phyloP scores from a whole-genome alignment of 1,140 invertebrate genomes.

The Micrasema longulum region DNA sequence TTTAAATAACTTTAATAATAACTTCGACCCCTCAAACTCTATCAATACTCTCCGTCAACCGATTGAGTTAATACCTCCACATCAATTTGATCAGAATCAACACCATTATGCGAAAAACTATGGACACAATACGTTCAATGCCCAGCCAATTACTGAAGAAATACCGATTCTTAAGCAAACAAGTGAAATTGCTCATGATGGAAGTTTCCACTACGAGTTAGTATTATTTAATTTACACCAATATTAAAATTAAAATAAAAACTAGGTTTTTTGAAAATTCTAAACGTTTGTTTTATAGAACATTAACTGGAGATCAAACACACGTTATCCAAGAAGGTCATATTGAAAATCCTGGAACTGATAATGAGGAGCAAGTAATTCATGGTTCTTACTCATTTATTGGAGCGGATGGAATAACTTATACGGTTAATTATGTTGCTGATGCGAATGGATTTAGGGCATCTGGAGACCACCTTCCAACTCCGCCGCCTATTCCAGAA shows the following conservation, averaged over 20 bases:
- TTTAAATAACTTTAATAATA: neutral
- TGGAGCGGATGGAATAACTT: constrained; percentile 71
- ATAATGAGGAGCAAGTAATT: constrained; percentile 69
- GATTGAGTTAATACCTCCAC: constrained; percentile 3
- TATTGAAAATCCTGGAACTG: constrained; percentile 68
- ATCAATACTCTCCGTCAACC: constrained; percentile 7
- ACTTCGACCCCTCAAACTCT: neutral
- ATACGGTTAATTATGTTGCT: constrained; percentile 78
- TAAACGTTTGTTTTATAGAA: constrained; percentile 59
- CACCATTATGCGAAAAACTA: constrained; percentile 22
- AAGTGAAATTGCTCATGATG: constrained; percentile 68
- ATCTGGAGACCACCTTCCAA: constrained; percentile 83
- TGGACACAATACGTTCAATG: constrained; percentile 38
- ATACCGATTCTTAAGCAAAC: constrained; percentile 65
- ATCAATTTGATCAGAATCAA: constrained; percentile 4
- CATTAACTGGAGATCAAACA: constrained; percentile 66
- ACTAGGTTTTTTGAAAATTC: neutral
- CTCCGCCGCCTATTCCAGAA: constrained; percentile 70
- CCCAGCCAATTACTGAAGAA: constrained; percentile 60
- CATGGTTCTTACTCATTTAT: constrained; percentile 74
- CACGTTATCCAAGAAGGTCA: constrained; percentile 68
- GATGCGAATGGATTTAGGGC: constrained; percentile 72
- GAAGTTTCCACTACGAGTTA: constrained; percentile 68
- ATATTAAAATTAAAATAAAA: no score
- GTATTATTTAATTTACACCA: constrained; percentile 39